Evolutionary conservation across 2,797 vertebrate species (phyloP).

Genomic region (Synanceia verrucosa): DNA sequence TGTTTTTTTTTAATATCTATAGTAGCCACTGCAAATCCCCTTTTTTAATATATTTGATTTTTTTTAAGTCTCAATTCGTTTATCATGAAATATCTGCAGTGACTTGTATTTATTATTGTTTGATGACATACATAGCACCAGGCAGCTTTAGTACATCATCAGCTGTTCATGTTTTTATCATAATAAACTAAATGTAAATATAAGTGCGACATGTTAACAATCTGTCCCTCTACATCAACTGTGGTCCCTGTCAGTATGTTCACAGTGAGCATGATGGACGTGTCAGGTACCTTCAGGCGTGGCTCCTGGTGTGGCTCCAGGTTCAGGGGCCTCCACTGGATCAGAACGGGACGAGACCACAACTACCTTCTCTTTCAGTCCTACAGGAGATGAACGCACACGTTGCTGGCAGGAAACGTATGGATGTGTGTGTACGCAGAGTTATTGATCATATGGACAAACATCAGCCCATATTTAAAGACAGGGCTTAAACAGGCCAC

Average conservation of each 20-base stretch:
- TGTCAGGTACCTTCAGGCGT: slow-evolving; percentile 75
- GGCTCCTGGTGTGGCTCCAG: slow-evolving; percentile 39
- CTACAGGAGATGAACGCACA: slow-evolving; percentile 70
- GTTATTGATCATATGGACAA: background rate
- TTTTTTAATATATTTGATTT: no score
- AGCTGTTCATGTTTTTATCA: no score
- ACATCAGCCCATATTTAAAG: background rate
- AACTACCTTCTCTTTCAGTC: slow-evolving; percentile 77
- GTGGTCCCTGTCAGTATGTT: no score
- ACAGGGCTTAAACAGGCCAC: background rate
- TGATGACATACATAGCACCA: no score
- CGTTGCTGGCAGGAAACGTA: slow-evolving; percentile 38
- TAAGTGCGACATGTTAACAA: no score
- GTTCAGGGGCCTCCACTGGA: slow-evolving; percentile 38
- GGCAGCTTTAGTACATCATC: no score
- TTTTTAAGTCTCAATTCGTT: background rate
- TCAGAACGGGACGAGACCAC: slow-evolving; percentile 40
- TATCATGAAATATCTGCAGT: background rate
- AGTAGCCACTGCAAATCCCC: no score
- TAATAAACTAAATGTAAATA: no score
- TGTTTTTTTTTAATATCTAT: no score
- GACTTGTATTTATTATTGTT: no score
- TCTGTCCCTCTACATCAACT: no score
- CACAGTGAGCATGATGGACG: background rate
- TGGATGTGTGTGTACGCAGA: background rate